Base-by-base conservation (phyloP, 1,140 invertebrate genomes). In the Pinna nobilis region DNA sequence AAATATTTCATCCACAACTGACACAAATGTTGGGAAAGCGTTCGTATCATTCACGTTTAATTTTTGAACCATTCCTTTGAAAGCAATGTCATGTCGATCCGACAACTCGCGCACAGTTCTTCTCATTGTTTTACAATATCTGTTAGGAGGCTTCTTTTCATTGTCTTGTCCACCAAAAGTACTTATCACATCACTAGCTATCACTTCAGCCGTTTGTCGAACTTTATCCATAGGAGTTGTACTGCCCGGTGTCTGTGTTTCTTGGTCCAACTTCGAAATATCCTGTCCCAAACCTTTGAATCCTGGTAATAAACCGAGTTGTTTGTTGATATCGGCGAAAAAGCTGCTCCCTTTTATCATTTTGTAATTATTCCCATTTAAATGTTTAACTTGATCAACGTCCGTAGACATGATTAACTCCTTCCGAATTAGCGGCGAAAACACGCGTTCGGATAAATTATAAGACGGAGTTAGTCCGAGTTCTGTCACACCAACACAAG, bases 1-100 rank as follows among this genome's bases (percentile, higher is more conserved):
- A 82, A 92, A 92, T 13, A 92, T 85, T 84, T 92, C 91, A 81
- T 92, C 90, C n/a, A 91, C 91, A 32, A 92, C 90, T 53, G 87
- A 89, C 35, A 88, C 89, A 81, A 93, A 92, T 47, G 91, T 90
- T 53, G 90, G 86, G 76, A 92, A 91, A 15, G 90, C 89, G 25
- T 90, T 91, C 39, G 89, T 89, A 37, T 90, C 89, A 41, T 89
- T 87, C 18, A 91, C 88, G 70, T 92, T 90, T 20, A 92, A 79
- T 82, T 91, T 88, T 66, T 90, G 91, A 2, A 92, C 91, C 91
- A 92, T 92, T 71, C 91, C 91, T 66, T 90, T 91, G 70, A 93
- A 92, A 7, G 91, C 84, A 60, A 92, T 91, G 68, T 90, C 90
- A 83, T 93, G 92, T 76, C 92, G 91, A 50, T 91, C 90, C 15